Base-by-base conservation (phyloP, 2,113 vertebrate genomes). In the Thryonomys swinderianus region DNA sequence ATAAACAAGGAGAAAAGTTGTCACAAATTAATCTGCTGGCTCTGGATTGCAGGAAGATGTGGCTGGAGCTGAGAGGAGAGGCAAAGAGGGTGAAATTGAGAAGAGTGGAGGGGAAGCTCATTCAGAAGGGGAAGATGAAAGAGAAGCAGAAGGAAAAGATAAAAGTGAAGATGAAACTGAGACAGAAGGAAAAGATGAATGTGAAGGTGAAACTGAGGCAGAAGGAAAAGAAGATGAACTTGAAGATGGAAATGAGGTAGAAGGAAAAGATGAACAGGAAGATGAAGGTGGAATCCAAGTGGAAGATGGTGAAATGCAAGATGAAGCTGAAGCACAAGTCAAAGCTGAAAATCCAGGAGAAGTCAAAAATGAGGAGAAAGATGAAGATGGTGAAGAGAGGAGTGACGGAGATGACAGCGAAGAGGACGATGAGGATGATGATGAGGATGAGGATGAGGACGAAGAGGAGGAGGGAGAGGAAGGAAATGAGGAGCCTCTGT, bases 401-500 rank as follows among this genome's bases (percentile, higher is more conserved):
- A 96, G 97, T 11, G 98, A 96, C 37, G 94, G 95, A 53, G 69
- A 13, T 27, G 95, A 92, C 3, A 97, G 98, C 85, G 97, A 96
- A 0, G 97, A 98, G 0, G 98, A 98, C 0, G 98, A 98, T 0
- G 98, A 98, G 0, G 98, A 98, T 0, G 98, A 98, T 0, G 98
- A 98, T 0, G 97, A 98, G 0, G 97, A 98, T 0, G 97, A 97
- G 0, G 98, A 98, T 0, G 96, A 98, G 0, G 97, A 98, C 0
- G 95, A 97, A 0, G 97, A 97, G 0, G 95, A 97, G 0, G 98
- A 98, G 0, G 98, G 98, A 4, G 98, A 98, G 3, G 98, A 98
- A 12, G 98, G 98, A 32, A 95, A 84, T 0, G 99, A 99, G 0
- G 98, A 99, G 94, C 99, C 99, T 11, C 97, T 99, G 96, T 99